Evolutionary conservation across 2,797 vertebrate species (phyloP), one percentile per base, ranked within the genome.

Genomic region (Bradypodion pumilum): DNA sequence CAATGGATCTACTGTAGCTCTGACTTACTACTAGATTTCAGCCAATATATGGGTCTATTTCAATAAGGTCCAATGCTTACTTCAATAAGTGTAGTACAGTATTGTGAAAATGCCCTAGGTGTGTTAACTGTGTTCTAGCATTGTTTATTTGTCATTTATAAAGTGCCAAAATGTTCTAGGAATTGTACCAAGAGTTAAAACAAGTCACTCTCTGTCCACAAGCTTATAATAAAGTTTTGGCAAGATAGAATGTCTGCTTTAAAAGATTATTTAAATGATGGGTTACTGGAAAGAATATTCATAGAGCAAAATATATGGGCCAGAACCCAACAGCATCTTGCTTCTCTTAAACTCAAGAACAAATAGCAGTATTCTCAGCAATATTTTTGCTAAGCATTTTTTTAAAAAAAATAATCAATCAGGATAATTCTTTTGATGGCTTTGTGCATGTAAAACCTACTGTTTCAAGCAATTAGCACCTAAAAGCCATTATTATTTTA

Each of bases 331-430:
- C 21, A 32, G 72, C 44, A 32, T 52, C 16, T 49, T 49, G 37
- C 44, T 44, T 6, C 29, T 49, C 46, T 74, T 32, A 74, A 52
- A 74, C 27, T 56, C 19, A 49, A 74, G 19, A 2, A 29, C 16
- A 32, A 74, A 5, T 74, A 15, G 49, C n/a, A 73, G 21, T 42
- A 44, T 7, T 66, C 52, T 56, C 21, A 40, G 32, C 70, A 29
- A 42, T 44, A 42, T 27, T 72, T 72, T 27, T 27, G 23, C 7
- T 72, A 72, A 27, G 23, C 44, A 73, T 46, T 84, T 81, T 72
- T 1, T 90, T 87, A 80, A 74, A 81, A 86, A 46, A 86, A 85
- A 82, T 83, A 86, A 74, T 82, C 27, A 76, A 6, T 42, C 35
- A 42, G 42, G 75, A n/a, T 1, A 40, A 59, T 56, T 2, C 21